Evolutionary conservation across 2,113 vertebrate species (phyloP), one percentile per base, ranked within the genome.

Genomic region (Toxotes jaculatrix): DNA sequence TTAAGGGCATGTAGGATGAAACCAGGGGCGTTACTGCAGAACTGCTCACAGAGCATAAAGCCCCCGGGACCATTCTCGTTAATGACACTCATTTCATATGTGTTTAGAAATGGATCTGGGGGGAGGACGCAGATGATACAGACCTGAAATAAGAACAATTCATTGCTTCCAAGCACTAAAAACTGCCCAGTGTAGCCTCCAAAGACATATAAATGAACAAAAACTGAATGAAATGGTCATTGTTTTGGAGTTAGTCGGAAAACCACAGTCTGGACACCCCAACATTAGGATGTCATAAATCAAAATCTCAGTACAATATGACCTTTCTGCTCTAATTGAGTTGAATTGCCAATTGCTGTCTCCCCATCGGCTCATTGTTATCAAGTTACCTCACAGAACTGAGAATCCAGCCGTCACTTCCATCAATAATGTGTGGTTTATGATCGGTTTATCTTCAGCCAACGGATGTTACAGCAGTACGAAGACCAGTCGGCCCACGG

Each of bases 391-490:
- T 2, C 2, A 32, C n/a, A 45, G 59, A n/a, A 43, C 7, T 8
- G 17, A 27, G 36, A 47, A 13, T 42, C 14, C 47, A 62, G 73
- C 42, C 36, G 32, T 57, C 13, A 19, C 4, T 79, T 32, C 5
- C 1, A 38, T 42, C 2, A 38, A 6, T 74, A n/a, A 2, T 0
- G 0, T 56, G 8, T 42, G 9, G 13, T 40, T 75, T 9, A 38
- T 76, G 8, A 40, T 85, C 12, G 67, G 3, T 77, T 62, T 79
- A 56, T 74, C 19, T 34, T 14, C 59, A 92, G 90, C 21, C 17
- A 77, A 65, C 5, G 67, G 79, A 82, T 34, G 56, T 53, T 76
- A 4, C 56, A 32, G 68, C 75, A 51, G 57, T 0, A 11, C 40
- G 27, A 88, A 67, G 61, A 56, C 55, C 23, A 3, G 38, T 9